Evolutionary conservation across 2,888 invertebrate genomes (phyloP).

Genomic region (Endomychus coccineus): DNA sequence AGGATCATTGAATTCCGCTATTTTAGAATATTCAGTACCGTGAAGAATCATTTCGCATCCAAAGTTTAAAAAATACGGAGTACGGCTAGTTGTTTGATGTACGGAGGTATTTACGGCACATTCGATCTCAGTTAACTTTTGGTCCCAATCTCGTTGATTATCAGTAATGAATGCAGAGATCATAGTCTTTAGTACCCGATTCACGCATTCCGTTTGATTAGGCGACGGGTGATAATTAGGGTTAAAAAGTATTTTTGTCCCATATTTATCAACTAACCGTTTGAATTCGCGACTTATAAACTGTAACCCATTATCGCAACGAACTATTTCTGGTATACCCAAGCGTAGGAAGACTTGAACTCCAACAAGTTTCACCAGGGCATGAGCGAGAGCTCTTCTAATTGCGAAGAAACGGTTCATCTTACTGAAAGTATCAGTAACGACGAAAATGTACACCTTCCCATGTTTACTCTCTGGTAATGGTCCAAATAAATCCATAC

Average conservation of each 20-base stretch:
- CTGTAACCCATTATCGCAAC: conserved; percentile 28
- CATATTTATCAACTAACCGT: conserved; percentile 14
- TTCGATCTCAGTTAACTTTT: conserved; percentile 14
- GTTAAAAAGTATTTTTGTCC: conserved; percentile 16
- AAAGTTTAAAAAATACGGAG: conserved; percentile 20
- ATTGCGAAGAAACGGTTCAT: conserved; percentile 22
- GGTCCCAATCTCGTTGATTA: conserved; percentile 24
- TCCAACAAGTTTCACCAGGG: conserved; percentile 17
- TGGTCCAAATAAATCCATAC: no score
- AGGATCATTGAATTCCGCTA: no score
- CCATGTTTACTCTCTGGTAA: no score
- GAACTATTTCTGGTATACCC: conserved; percentile 23
- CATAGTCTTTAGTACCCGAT: conserved; percentile 30
- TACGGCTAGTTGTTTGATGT: conserved; percentile 19
- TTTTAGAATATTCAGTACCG: conserved; percentile 3
- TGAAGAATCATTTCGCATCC: conserved; percentile 17
- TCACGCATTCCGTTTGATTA: conserved; percentile 31
- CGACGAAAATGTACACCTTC: conserved; percentile 16
- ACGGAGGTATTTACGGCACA: conserved; percentile 20
- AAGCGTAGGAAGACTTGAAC: conserved; percentile 23
- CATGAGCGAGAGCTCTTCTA: conserved; percentile 17
- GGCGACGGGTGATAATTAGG: conserved; percentile 28
- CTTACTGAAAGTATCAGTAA: conserved; percentile 22
- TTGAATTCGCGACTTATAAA: conserved; percentile 18
- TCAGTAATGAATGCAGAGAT: conserved; percentile 23